phyloP scores from a whole-genome alignment of 2,797 vertebrate genomes.

The Chaunax sp. region DNA sequence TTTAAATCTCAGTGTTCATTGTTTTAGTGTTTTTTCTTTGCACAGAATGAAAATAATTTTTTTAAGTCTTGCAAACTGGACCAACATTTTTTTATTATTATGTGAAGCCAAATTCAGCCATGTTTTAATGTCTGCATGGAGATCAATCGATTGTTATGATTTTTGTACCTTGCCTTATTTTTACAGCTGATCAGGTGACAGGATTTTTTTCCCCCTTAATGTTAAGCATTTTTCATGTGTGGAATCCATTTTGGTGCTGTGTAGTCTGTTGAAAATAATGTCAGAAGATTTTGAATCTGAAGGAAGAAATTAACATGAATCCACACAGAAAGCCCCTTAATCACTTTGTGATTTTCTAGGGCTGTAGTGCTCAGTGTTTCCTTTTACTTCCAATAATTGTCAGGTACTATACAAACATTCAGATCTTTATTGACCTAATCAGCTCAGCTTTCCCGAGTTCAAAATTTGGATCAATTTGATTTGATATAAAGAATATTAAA shows the following conservation, averaged over 20 bases:
- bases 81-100: constrained; percentile 37
- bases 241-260: constrained; percentile 57
- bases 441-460: not conserved
- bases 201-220: constrained; percentile 24
- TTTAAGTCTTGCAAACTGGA: constrained; percentile 54
- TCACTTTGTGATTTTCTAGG: constrained; percentile 35
- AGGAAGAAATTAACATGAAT: constrained; percentile 42
- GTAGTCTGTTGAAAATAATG: constrained; percentile 51
- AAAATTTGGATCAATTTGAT: too few species aligned
- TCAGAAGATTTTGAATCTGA: constrained; percentile 44
- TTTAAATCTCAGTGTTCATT: constrained; percentile 36
- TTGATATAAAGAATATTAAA: too few species aligned
- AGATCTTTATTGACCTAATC: not conserved
- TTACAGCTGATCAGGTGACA: constrained; percentile 67
- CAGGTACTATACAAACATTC: not conserved
- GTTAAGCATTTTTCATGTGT: constrained; percentile 43
- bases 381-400: constrained; percentile 37
- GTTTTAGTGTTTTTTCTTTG: constrained; percentile 57
- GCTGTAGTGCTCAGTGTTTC: constrained; percentile 62
- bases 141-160: constrained; percentile 46
- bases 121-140: constrained; percentile 68
- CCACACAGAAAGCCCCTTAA: constrained; percentile 25
- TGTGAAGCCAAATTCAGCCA: constrained; percentile 69
- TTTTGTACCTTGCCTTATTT: constrained; percentile 74
- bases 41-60: constrained; percentile 66